A percentile compares a stretch with the other conserved stretches of the same genome.
Evolutionary conservation across 1,140 invertebrate genomes (phyloP).

Genomic region (Ceratoteleas bidentatus): DNA sequence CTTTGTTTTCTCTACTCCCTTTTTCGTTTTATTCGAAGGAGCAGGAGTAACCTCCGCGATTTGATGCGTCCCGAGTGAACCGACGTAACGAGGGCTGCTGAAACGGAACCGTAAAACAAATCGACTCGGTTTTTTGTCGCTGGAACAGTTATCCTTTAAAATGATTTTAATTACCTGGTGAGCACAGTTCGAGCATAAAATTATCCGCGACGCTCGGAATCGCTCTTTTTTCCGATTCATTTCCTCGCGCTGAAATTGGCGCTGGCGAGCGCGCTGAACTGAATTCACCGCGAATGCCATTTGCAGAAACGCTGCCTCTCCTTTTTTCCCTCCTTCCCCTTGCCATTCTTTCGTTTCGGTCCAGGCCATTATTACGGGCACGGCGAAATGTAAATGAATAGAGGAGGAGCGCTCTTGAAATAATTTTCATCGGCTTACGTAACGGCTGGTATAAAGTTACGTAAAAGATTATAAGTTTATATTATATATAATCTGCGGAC

Average conservation of each 20-base stretch:
- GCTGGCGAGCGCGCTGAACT: slow-evolving; percentile 18
- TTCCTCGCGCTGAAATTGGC: slow-evolving; percentile 22
- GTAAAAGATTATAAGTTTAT: slow-evolving; percentile 53
- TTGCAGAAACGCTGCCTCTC: neutral
- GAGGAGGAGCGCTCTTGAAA: slow-evolving; percentile 36
- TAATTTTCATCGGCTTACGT: slow-evolving; percentile 55
- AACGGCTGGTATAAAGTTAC: slow-evolving; percentile 46
- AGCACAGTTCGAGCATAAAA: slow-evolving; percentile 24
- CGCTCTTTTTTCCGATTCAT: slow-evolving; percentile 24
- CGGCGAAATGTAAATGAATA: slow-evolving; percentile 50
- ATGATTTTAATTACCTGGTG: slow-evolving; percentile 20
- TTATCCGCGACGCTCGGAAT: slow-evolving; percentile 29
- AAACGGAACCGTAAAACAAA: too few relatives aligned
- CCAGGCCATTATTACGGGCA: slow-evolving; percentile 32
- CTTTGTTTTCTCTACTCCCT: too few relatives aligned
- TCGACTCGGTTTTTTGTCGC: slow-evolving; percentile 1
- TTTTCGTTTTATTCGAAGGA: too few relatives aligned
- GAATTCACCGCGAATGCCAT: slow-evolving; percentile 25
- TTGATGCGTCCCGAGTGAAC: too few relatives aligned
- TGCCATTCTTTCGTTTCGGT: slow-evolving; percentile 14
- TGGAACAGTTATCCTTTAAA: slow-evolving; percentile 20
- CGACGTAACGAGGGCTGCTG: too few relatives aligned
- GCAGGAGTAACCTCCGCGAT: too few relatives aligned
- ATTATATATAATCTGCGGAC: slow-evolving; percentile 45
- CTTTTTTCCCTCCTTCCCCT: slow-evolving; percentile 1